Percentiles rank a stretch among this genome's conserved stretches.
Conservation (phyloP, 2,888 invertebrate genomes). For the Agrotis segetum region DNA sequence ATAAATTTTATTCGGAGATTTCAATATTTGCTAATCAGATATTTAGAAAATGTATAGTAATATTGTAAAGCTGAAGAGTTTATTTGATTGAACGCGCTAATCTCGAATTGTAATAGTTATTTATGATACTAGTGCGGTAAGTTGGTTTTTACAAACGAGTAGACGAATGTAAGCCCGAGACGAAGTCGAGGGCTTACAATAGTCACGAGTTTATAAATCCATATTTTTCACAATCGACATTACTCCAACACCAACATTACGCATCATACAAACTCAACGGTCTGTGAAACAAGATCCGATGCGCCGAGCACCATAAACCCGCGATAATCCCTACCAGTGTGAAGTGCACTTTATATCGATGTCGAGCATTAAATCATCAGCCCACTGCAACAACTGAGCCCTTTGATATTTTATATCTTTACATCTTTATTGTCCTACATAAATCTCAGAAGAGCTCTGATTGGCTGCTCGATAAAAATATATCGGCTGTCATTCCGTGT, state of each 20-base stretch:
- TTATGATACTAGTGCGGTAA: too few species aligned
- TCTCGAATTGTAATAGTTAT: too few species aligned
- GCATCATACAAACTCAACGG: constrained; percentile 33
- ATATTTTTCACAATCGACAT: constrained; percentile 28
- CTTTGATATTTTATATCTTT: constrained; percentile 76
- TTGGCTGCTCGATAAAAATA: constrained; percentile 70
- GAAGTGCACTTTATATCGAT: constrained; percentile 66
- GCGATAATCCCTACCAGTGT: constrained; percentile 56
- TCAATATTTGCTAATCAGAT: background rate
- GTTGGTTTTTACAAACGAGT: too few species aligned
- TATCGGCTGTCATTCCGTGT: constrained; percentile 64
- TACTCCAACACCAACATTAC: constrained; percentile 19
- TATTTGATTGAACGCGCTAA: too few species aligned
- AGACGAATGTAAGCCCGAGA: too few species aligned
- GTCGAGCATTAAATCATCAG: constrained; percentile 68
- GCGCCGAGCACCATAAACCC: constrained; percentile 39
- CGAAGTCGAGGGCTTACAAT: too few species aligned
- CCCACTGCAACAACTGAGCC: constrained; percentile 59
- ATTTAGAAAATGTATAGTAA: too few species aligned
- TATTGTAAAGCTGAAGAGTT: too few species aligned
- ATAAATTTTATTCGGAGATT: constrained; percentile 19
- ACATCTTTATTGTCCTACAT: constrained; percentile 76
- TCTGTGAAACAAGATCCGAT: constrained; percentile 50
- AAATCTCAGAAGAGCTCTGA: constrained; percentile 73
- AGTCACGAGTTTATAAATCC: too few species aligned